Conservation (phyloP, 92 coral and sea anemone species). For the Paragorgia papillata region DNA sequence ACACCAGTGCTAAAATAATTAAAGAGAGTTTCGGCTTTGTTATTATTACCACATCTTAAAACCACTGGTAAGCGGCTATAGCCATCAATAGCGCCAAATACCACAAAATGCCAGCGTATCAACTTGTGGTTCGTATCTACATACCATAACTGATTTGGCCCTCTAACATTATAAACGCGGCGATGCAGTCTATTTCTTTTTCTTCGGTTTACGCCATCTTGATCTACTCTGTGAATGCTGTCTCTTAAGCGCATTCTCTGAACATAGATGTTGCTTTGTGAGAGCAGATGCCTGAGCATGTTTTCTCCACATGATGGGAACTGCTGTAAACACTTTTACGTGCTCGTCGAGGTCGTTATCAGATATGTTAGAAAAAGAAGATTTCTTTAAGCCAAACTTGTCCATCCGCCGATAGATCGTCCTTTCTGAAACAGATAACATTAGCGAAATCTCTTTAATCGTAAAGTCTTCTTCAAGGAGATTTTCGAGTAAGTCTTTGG, state of each 20-base stretch:
- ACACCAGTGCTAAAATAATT: slow-evolving; percentile 32
- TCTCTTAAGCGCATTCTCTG: slow-evolving; percentile 59
- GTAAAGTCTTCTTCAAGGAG: too few relatives aligned
- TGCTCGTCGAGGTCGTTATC: background rate
- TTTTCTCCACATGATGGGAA: slow-evolving; percentile 66
- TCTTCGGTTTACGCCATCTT: slow-evolving; percentile 53
- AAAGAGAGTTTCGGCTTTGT: slow-evolving; percentile 45
- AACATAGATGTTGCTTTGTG: slow-evolving; percentile 45
- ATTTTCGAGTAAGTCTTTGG: too few relatives aligned
- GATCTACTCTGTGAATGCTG: slow-evolving; percentile 62
- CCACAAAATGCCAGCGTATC: slow-evolving; percentile 39
- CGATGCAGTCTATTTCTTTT: slow-evolving; percentile 51
- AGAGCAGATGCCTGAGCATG: slow-evolving; percentile 50
- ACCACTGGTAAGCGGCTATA: slow-evolving; percentile 45
- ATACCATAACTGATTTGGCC: too few relatives aligned
- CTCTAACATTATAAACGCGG: slow-evolving; percentile 51
- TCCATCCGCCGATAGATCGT: slow-evolving; percentile 63
- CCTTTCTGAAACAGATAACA: slow-evolving; percentile 62
- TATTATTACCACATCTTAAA: slow-evolving; percentile 40
- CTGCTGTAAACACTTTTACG: slow-evolving; percentile 14
- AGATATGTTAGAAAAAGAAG: background rate
- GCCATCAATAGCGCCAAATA: slow-evolving; percentile 52
- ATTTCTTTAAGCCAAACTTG: slow-evolving; percentile 42
- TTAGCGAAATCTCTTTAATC: too few relatives aligned
- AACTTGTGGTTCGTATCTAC: slow-evolving; percentile 35